These are phyloP conservation scores for Melipona bicolor DNA, from an alignment of 2,888 invertebrate genomes.

Conservation along the genomic window DNA sequence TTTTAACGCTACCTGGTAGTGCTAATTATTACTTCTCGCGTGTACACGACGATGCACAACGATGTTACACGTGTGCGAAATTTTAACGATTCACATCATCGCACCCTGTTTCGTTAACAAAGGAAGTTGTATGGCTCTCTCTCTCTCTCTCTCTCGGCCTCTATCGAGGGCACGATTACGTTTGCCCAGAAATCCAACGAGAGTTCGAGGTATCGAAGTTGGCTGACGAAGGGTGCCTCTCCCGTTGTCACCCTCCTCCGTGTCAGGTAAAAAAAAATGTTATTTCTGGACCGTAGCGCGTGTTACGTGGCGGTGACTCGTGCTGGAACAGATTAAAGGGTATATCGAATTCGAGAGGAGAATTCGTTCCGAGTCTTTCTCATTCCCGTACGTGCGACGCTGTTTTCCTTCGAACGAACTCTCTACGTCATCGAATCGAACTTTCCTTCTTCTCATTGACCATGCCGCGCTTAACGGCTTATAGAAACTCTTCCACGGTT, in stretches of 20 bases:
- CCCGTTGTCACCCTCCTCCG: slow-evolving; percentile 11
- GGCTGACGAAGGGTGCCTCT: slow-evolving; percentile 31
- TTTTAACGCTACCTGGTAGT: not conserved
- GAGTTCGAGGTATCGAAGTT: slow-evolving; percentile 33
- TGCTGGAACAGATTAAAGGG: slow-evolving; percentile 31
- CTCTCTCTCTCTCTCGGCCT: not conserved
- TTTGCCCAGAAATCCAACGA: slow-evolving; percentile 22
- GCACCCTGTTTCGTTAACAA: slow-evolving; percentile 49
- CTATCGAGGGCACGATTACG: slow-evolving; percentile 14
- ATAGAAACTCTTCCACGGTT: slow-evolving; percentile 54
- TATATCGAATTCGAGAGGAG: slow-evolving; percentile 34
- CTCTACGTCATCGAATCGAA: slow-evolving; percentile 38
- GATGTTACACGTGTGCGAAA: slow-evolving; percentile 26
- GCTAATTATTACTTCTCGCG: slow-evolving; percentile 57
- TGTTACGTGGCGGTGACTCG: not conserved
- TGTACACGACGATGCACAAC: slow-evolving; percentile 20
- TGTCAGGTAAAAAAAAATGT: slow-evolving; percentile 39
- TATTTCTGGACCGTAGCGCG: slow-evolving; percentile 46
- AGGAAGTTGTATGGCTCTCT: not conserved
- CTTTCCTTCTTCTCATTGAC: slow-evolving; percentile 55
- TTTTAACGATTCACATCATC: slow-evolving; percentile 33
- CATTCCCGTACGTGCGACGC: not conserved
- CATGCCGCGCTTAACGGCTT: slow-evolving; percentile 49
- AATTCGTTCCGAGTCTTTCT: not conserved
- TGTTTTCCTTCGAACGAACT: slow-evolving; percentile 14